Percentiles rank a stretch among this genome's conserved stretches.
phyloP scores from a whole-genome alignment of 2,113 vertebrate genomes.

The Megatriorchis doriae region DNA sequence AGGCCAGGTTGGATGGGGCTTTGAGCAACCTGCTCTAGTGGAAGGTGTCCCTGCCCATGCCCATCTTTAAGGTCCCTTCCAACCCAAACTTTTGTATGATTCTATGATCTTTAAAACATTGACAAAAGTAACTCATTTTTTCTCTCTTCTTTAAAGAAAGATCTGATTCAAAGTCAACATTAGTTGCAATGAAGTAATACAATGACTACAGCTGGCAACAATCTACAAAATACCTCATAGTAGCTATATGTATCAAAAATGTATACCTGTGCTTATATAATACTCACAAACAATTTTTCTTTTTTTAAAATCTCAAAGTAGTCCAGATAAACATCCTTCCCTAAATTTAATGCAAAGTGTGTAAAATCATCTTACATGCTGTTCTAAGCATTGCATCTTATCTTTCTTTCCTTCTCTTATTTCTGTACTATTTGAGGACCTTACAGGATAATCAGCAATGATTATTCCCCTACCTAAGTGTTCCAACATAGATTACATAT shows the following conservation, averaged over 20 bases:
- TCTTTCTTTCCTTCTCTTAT: neutral
- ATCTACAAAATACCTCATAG: neutral
- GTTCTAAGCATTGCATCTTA: neutral
- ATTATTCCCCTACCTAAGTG: neutral
- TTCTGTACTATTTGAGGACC: neutral
- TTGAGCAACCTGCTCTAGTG: too few relatives aligned
- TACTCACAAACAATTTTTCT: neutral
- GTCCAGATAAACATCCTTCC: neutral
- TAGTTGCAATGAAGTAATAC: neutral
- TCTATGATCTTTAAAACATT: neutral
- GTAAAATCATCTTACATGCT: neutral
- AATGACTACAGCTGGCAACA: neutral
- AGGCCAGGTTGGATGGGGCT: too few relatives aligned
- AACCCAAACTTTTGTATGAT: too few relatives aligned
- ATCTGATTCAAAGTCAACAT: neutral
- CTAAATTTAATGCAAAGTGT: neutral
- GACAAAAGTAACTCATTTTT: neutral
- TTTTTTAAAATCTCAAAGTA: neutral
- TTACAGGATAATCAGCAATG: neutral
- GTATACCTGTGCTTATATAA: neutral
- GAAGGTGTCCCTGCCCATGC: too few relatives aligned
- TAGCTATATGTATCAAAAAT: neutral
- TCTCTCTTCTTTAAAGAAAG: neutral
- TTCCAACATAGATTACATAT: neutral
- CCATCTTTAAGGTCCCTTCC: too few relatives aligned